Evolutionary conservation across 2,113 vertebrate genomes (phyloP).

Genomic region (Crotalus viridis): DNA sequence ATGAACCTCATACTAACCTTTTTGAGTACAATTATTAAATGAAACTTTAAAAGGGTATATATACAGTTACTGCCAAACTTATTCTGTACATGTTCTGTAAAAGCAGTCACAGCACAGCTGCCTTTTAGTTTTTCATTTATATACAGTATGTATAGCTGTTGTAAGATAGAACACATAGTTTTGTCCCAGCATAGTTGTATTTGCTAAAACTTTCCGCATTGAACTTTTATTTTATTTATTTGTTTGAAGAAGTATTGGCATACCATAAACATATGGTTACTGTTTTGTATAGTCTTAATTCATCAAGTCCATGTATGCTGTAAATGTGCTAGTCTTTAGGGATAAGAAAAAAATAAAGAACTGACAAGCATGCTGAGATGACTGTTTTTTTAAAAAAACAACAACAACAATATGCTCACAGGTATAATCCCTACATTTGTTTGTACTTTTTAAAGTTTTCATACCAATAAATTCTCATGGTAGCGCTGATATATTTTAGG

Average conservation of each 20-base stretch:
- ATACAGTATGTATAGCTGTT: conserved; percentile 67
- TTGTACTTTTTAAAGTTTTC: neutral
- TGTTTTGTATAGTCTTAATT: conserved; percentile 79
- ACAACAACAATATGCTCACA: neutral
- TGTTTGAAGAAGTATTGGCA: conserved; percentile 78
- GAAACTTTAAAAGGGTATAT: conserved; percentile 35
- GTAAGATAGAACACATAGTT: conserved; percentile 65
- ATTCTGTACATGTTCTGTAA: conserved; percentile 62
- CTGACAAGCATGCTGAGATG: conserved; percentile 61
- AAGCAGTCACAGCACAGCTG: conserved; percentile 68
- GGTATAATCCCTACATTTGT: neutral
- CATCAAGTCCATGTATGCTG: conserved; percentile 75
- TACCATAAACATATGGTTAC: conserved; percentile 72
- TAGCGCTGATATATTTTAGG: neutral
- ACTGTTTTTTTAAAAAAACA: neutral
- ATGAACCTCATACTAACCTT: conserved; percentile 47
- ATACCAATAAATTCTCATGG: neutral
- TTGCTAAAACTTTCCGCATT: conserved; percentile 72
- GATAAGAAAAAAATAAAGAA: conserved; percentile 72
- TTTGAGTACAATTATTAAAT: conserved; percentile 43
- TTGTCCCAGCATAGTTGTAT: conserved; percentile 65
- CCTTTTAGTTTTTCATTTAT: conserved; percentile 68
- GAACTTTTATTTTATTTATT: conserved; percentile 80
- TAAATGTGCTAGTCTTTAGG: conserved; percentile 80
- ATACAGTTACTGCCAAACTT: conserved; percentile 50